A percentile compares a stretch with the other conserved stretches of the same genome.
Conservation (phyloP, 2,888 invertebrate genomes). For the Criorhina ranunculi region DNA sequence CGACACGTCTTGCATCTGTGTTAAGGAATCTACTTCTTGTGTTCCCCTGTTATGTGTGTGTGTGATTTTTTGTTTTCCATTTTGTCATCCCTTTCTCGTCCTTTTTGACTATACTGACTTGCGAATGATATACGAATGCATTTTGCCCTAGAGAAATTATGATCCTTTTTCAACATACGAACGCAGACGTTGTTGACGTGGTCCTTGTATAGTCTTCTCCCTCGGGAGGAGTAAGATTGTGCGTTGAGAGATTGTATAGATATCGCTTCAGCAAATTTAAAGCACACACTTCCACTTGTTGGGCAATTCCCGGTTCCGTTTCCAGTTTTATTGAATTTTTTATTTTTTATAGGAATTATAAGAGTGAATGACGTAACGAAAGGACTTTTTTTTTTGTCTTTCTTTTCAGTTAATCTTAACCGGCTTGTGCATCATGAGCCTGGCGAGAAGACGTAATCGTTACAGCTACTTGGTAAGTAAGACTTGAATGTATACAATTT, state of each 20-base stretch:
- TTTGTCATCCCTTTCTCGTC: conserved; percentile 28
- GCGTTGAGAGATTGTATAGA: conserved; percentile 48
- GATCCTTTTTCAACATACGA: conserved; percentile 28
- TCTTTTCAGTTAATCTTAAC: conserved; percentile 91
- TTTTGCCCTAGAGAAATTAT: conserved; percentile 65
- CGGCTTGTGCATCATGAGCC: conserved; percentile 93
- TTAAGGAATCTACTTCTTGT: conserved; percentile 23
- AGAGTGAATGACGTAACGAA: neutral
- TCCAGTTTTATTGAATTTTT: conserved; percentile 23
- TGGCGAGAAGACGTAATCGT: conserved; percentile 92
- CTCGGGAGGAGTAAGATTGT: conserved; percentile 1
- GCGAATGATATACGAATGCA: conserved; percentile 63
- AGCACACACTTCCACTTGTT: conserved; percentile 60
- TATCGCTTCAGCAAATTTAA: conserved; percentile 31
- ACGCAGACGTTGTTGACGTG: conserved; percentile 30
- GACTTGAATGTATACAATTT: neutral
- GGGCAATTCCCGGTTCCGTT: neutral
- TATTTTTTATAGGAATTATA: conserved; percentile 6
- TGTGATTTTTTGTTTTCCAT: conserved; percentile 12
- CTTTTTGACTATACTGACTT: conserved; percentile 30
- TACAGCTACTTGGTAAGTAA: conserved; percentile 94
- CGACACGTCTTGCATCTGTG: conserved; percentile 52
- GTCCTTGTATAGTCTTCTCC: conserved; percentile 18
- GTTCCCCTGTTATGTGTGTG: conserved; percentile 35
- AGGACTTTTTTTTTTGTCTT: conserved; percentile 29